Percentiles rank a stretch among this genome's conserved stretches.
phyloP scores from a whole-genome alignment of 2,113 vertebrate genomes.

The Sminthopsis crassicaudata region DNA sequence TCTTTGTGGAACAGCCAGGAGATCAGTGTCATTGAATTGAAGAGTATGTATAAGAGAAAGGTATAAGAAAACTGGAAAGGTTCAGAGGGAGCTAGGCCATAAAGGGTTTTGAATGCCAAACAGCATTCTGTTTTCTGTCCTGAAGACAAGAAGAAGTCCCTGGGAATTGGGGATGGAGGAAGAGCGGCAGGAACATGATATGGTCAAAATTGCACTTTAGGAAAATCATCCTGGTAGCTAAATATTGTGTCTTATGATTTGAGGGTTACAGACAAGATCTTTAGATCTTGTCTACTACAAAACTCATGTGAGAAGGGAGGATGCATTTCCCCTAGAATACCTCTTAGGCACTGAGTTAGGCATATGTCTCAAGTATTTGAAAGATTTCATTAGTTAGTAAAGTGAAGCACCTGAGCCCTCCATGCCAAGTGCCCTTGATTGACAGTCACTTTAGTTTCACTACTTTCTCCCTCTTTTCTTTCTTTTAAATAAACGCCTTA shows the following conservation, averaged over 20 bases:
- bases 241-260: neutral
- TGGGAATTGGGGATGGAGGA: too few relatives aligned
- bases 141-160: neutral
- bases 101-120: neutral
- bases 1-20: neutral
- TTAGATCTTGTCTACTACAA: neutral
- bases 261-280: neutral
- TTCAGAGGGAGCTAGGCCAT: too few relatives aligned
- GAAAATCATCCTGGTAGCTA: neutral
- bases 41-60: neutral
- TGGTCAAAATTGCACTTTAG: neutral
- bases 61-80: neutral
- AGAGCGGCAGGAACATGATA: neutral
- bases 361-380: neutral
- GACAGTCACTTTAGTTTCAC: neutral
- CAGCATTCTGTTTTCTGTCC: neutral
- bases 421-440: neutral
- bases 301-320: neutral
- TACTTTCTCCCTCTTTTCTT: neutral
- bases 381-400: neutral
- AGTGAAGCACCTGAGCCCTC: neutral
- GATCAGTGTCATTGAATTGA: neutral
- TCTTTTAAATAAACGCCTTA: neutral
- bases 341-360: neutral
- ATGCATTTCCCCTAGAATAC: neutral